These are phyloP conservation scores for Aradus depressus DNA, from an alignment of 2,888 invertebrate genomes.

Conservation along the genomic window DNA sequence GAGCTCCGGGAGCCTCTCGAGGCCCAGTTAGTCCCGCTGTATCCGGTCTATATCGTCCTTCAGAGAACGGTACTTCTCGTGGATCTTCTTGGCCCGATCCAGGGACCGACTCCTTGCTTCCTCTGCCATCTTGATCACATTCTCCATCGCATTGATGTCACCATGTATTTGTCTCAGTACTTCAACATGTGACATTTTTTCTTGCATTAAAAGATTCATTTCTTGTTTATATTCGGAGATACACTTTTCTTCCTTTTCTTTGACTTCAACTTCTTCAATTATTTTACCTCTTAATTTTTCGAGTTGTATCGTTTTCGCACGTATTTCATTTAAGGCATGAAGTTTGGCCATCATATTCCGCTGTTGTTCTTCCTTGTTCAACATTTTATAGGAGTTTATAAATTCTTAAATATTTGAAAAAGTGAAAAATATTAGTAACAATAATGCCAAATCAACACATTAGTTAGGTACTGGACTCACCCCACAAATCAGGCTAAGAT, in stretches of 20 bases:
- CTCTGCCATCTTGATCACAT: conserved; percentile 92
- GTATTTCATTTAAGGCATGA: conserved; percentile 86
- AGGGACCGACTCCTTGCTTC: conserved; percentile 79
- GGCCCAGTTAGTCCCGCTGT: conserved; percentile 76
- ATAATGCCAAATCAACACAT: conserved; percentile 11
- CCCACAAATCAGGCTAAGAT: too few relatives aligned
- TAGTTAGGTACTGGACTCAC: too few relatives aligned
- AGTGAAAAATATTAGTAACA: conserved; percentile 4
- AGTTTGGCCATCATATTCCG: conserved; percentile 80
- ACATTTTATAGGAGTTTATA: conserved; percentile 8
- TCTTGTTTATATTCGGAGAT: conserved; percentile 88
- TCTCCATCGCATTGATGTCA: conserved; percentile 96
- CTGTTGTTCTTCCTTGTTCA: conserved; percentile 42
- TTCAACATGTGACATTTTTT: conserved; percentile 98
- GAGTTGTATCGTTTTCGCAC: conserved; percentile 77
- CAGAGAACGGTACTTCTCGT: conserved; percentile 86
- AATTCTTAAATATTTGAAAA: not conserved
- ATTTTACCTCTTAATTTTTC: conserved; percentile 84
- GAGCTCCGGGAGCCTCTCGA: conserved; percentile 78
- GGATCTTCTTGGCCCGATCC: conserved; percentile 75
- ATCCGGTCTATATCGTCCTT: conserved; percentile 88
- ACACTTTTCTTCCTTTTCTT: conserved; percentile 89
- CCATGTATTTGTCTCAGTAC: conserved; percentile 93
- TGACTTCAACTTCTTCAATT: conserved; percentile 77
- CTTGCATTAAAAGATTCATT: conserved; percentile 89